Percentiles rank a stretch among this genome's conserved stretches.
phyloP scores from a whole-genome alignment of 2,113 vertebrate genomes.

The Cathartes aura region DNA sequence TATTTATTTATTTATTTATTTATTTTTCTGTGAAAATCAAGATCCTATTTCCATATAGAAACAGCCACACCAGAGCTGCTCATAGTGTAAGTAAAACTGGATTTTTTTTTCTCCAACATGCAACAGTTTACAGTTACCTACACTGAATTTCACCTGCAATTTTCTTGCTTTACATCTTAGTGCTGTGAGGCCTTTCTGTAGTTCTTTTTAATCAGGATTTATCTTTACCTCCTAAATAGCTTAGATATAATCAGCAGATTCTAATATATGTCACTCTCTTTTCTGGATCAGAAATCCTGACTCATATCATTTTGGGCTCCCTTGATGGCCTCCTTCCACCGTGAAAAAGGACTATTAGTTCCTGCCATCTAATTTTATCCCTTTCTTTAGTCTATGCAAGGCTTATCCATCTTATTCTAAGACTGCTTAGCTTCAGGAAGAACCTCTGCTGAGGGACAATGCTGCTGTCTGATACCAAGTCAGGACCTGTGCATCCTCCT shows the following conservation, averaged over 20 bases:
- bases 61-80: background rate
- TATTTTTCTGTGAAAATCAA: background rate
- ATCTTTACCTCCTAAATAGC: background rate
- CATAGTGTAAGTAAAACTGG: background rate
- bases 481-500: background rate
- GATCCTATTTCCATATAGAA: background rate
- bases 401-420: background rate
- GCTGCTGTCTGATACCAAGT: background rate
- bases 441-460: background rate
- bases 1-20: background rate
- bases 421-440: background rate
- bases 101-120: background rate
- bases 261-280: background rate
- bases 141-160: background rate
- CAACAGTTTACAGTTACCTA: background rate
- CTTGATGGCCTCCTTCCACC: background rate
- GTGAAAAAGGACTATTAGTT: background rate
- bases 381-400: background rate
- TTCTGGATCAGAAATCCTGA: background rate
- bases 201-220: background rate
- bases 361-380: background rate
- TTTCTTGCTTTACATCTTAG: background rate
- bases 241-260: background rate
- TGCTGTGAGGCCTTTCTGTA: background rate
- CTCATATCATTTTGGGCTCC: background rate